Percentiles rank a stretch among this genome's conserved stretches.
phyloP scores from a whole-genome alignment of 2,113 vertebrate genomes.

The Entelurus aequoreus region DNA sequence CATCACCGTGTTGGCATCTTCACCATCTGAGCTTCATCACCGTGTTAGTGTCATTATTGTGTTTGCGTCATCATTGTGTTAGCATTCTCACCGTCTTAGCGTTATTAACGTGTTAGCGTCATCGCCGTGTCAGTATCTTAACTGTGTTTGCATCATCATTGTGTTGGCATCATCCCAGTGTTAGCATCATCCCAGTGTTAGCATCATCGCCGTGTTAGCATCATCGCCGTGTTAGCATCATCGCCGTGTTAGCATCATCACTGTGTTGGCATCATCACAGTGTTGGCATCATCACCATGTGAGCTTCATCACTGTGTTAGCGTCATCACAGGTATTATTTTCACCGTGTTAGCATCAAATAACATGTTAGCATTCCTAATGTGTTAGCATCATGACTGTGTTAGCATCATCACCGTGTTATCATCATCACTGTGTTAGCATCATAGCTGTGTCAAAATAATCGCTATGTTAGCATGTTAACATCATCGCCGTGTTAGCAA shows the following conservation, averaged over 20 bases:
- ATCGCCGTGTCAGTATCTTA: not conserved
- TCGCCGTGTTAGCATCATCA: no score
- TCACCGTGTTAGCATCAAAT: no score
- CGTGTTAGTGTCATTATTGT: constrained; percentile 1
- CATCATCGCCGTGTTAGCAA: no score
- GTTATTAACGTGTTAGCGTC: no score
- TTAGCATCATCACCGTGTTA: not conserved
- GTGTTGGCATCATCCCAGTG: constrained; percentile 31
- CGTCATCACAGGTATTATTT: no score
- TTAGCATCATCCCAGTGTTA: constrained; percentile 34
- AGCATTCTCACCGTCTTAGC: no score
- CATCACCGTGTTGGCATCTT: no score
- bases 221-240: not conserved
- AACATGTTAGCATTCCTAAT: no score
- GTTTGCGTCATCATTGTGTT: no score
- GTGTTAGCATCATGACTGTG: no score
- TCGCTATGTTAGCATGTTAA: no score
- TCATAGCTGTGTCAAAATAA: constrained; percentile 46
- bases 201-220: constrained; percentile 42
- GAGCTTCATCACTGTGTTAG: constrained; percentile 22
- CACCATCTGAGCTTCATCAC: not conserved
- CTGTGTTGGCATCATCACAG: no score
- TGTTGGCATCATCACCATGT: not conserved
- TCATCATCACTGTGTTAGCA: constrained; percentile 27
- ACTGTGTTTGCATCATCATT: not conserved